A percentile compares a stretch with the other conserved stretches of the same genome.
Conservation (phyloP, 2,888 invertebrate species). For the Coleophora deauratella region DNA sequence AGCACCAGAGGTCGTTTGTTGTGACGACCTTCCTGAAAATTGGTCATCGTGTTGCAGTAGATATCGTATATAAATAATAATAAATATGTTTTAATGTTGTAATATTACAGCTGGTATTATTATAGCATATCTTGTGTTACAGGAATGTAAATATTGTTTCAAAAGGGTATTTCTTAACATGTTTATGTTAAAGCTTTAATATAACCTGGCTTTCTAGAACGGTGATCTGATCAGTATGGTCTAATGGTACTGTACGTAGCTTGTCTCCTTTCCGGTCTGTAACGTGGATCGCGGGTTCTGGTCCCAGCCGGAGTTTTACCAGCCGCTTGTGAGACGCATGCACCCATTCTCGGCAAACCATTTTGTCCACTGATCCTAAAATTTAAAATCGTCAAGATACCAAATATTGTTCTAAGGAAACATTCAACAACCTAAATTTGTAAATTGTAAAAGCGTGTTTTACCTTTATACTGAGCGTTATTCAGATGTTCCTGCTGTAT, state of each 20-base stretch:
- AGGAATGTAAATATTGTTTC: too few relatives aligned
- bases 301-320: constrained; percentile 92
- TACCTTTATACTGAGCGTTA: constrained; percentile 68
- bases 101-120: too few relatives aligned
- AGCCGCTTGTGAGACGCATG: constrained; percentile 92
- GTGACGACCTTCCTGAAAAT: constrained; percentile 73
- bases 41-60: too few relatives aligned
- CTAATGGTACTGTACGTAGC: constrained; percentile 85
- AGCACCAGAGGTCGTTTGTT: constrained; percentile 88
- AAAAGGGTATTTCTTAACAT: not conserved
- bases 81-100: too few relatives aligned
- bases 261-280: constrained; percentile 95
- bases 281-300: constrained; percentile 88
- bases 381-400: too few relatives aligned
- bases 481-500: constrained; percentile 85
- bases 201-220: constrained; percentile 90
- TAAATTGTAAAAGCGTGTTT: not conserved
- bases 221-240: constrained; percentile 83
- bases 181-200: not conserved
- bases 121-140: too few relatives aligned
- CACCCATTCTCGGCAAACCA: constrained; percentile 95
- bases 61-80: too few relatives aligned
- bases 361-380: constrained; percentile 86
- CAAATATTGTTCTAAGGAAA: too few relatives aligned
- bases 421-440: constrained; percentile 57